Percentiles rank a stretch among this genome's conserved stretches.
phyloP scores from a whole-genome alignment of 1,140 invertebrate genomes.

The Diuraphis noxia region DNA sequence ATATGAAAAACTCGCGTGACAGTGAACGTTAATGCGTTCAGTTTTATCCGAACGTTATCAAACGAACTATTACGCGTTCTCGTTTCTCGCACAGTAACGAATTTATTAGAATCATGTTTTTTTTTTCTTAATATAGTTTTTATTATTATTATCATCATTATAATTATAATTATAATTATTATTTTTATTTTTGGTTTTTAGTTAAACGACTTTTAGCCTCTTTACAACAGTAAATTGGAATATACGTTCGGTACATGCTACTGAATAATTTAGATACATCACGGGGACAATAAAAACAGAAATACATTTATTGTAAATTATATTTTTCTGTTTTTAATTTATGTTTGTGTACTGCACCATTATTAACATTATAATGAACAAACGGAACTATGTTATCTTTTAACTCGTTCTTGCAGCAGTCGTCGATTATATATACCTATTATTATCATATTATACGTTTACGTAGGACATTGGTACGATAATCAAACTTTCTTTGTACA shows the following conservation, averaged over 20 bases:
- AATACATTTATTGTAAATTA: too few relatives aligned
- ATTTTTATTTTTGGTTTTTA: not conserved
- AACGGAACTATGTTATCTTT: not conserved
- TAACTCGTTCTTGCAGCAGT: not conserved
- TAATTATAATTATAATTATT: not conserved
- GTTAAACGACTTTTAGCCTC: constrained; percentile 29
- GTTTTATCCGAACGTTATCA: constrained; percentile 34
- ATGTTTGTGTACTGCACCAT: not conserved
- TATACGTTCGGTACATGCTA: constrained; percentile 14
- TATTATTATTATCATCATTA: too few relatives aligned
- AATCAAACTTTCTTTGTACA: too few relatives aligned
- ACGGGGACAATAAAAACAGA: not conserved
- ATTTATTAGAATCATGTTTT: constrained; percentile 49
- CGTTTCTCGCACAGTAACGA: not conserved
- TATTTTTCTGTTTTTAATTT: too few relatives aligned
- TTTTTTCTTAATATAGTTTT: not conserved
- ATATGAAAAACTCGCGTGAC: constrained; percentile 38
- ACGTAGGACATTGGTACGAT: too few relatives aligned
- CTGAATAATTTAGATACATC: constrained; percentile 31
- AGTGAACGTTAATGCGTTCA: not conserved
- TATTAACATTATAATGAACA: not conserved
- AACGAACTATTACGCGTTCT: not conserved
- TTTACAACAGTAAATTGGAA: constrained; percentile 7
- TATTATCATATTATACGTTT: too few relatives aligned
- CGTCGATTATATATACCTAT: not conserved